Evolutionary conservation across 2,888 invertebrate species (phyloP), one percentile per base, ranked within the genome.

Genomic region (Heterodera filipjevi): DNA sequence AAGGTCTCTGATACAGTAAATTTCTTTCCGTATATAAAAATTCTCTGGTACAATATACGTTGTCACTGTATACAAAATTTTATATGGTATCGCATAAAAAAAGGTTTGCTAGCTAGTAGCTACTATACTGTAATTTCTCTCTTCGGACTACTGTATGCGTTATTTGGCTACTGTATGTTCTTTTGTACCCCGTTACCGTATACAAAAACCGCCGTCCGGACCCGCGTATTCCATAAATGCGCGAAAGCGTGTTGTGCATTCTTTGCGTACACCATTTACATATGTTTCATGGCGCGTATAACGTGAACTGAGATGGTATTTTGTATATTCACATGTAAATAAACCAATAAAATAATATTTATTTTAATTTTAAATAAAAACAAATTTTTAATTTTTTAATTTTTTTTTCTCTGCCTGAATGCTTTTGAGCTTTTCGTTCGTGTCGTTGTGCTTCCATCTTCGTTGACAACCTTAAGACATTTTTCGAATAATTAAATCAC

Each of bases 191-290:
- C n/a, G n/a, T 19, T 33, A 75, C 75, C 86, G 87, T 80, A 89
- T 86, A 66, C 81, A 79, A 82, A 87, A 89, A 5, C 89, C 89
- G 39, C 81, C 82, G 73, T 82, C 82, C 16, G 84, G 84, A 3
- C 84, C 84, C 27, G 79, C 77, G 80, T 88, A 89, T 78, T 88
- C 89, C 77, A 88, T 85, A 77, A 87, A 87, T 3, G 88, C 88
- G 70, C 89, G 84, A 75, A 86, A 85, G 74, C 83, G 84, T 78
- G 85, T 82, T 80, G 86, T 85, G 71, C 82, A 82, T 44, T 82
- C 81, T 68, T 85, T 81, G 70, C 83, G 83, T 73, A 86, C 85
- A 0, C 88, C 88, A 81, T 88, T 89, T 46, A 89, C 81, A 78
- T 82, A 88, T 10, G 87, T 87, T 79, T 87, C 87, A 71, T 85